Base-by-base conservation (phyloP, 2,797 vertebrate species). In the Sibirionetta formosa region DNA sequence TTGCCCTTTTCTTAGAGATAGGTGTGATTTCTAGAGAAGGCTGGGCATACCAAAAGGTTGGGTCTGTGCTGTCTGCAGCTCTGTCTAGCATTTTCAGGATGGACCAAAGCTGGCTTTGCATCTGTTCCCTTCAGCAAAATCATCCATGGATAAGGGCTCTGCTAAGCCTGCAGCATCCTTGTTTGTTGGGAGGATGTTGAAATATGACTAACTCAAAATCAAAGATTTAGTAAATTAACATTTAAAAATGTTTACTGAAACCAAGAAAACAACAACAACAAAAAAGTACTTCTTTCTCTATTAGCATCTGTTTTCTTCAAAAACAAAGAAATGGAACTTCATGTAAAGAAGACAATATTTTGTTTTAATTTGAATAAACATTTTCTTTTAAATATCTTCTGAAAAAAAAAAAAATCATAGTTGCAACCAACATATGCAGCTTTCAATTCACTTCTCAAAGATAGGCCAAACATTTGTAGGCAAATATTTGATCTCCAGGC, bases 81-180 rank as follows among this genome's bases (percentile, higher is more conserved):
- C 53, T 7, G 0, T 35, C 0, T 1, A 46, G 3, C 33, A 35
- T 14, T 9, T 54, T 46, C 0, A 7, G 42, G 60, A 38, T 6
- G 9, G 6, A 44, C 24, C 26, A 48, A 19, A 33, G 15, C 6
- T 44, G 40, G 9, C 6, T 6, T 17, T 13, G 14, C 17, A 27
- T 64, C 42, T 48, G 46, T 22, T 63, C 19, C 53, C 48, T 3
- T 10, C 44, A 35, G 70, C 46, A 54, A 10, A 42, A 26, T 29
- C 64, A 85, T 24, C 16, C 54, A 35, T 14, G 24, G n/a, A 15
- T 64, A 22, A 0, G 3, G 56, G 24, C 29, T 58, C 35, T 63
- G 57, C 35, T 26, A 0, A 5, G 11, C 17, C 35, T 29, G 40
- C 6, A 4, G 36, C 69, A 58, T 7, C 61, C 38, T 33, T 72